Conservation (phyloP, 2,797 vertebrate genomes). For the Denticeps clupeoides region DNA sequence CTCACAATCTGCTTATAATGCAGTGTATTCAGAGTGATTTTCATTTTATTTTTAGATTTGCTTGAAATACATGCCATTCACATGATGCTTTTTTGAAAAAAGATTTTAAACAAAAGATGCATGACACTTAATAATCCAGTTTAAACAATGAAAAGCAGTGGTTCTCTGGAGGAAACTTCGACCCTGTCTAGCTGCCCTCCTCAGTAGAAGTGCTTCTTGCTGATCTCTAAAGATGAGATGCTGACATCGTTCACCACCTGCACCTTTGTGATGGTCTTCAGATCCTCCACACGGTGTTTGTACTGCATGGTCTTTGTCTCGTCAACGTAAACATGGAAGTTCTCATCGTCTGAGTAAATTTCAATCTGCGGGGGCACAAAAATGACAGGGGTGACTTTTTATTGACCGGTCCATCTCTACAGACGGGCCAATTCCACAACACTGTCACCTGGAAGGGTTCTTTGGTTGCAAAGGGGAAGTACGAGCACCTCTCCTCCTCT, state of each 20-base stretch:
- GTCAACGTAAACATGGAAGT: slow-evolving; percentile 60
- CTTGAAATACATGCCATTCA: slow-evolving; percentile 9
- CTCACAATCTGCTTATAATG: no score
- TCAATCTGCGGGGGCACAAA: slow-evolving; percentile 46
- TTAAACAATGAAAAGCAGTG: slow-evolving; percentile 26
- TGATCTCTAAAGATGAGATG: slow-evolving; percentile 62
- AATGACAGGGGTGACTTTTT: no score
- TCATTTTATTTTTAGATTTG: no score
- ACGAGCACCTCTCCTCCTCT: slow-evolving; percentile 48
- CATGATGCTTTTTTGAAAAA: slow-evolving; percentile 11
- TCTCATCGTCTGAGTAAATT: slow-evolving; percentile 58
- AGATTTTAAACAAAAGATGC: slow-evolving; percentile 14
- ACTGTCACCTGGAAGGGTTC: slow-evolving; percentile 63
- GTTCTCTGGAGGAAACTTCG: no score
- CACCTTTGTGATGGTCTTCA: slow-evolving; percentile 56
- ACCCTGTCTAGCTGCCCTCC: no score
- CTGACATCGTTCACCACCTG: slow-evolving; percentile 57
- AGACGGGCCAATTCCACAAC: background rate
- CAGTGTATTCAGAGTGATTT: no score
- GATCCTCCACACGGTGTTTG: slow-evolving; percentile 52
- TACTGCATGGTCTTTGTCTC: slow-evolving; percentile 58
- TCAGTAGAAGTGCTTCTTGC: slow-evolving; percentile 40
- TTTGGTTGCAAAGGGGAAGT: slow-evolving; percentile 50
- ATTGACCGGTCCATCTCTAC: no score
- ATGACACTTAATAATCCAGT: slow-evolving; percentile 14